Evolutionary conservation across 2,888 invertebrate genomes (phyloP).

Genomic region (Melikaiella ostensackeni): DNA sequence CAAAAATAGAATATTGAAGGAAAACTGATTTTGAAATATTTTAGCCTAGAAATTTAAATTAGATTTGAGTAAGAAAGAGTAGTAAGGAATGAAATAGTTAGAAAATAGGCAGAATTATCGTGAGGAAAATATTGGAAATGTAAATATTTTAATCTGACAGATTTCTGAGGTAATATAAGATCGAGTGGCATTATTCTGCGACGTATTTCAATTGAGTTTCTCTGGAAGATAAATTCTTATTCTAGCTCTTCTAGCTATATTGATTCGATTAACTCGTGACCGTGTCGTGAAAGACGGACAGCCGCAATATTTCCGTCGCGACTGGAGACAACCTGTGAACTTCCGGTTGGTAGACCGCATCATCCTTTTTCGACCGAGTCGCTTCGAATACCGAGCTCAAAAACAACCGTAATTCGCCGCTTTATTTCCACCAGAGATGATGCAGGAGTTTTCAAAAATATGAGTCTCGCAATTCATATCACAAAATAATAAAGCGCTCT

Average conservation of each 20-base stretch:
- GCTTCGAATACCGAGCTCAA: not conserved
- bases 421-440: constrained; percentile 20
- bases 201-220: constrained; percentile 24
- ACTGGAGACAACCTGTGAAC: constrained; percentile 30
- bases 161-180: not conserved
- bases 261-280: constrained; percentile 32
- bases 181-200: constrained; percentile 13
- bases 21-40: not conserved
- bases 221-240: constrained; percentile 25
- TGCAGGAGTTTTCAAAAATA: constrained; percentile 18
- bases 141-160: constrained; percentile 31
- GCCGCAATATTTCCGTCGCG: constrained; percentile 20
- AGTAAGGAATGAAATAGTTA: not conserved
- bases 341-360: constrained; percentile 26
- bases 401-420: constrained; percentile 29
- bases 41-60: not conserved
- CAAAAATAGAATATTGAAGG: not conserved
- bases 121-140: constrained; percentile 30
- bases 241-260: constrained; percentile 8
- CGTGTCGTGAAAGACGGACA: constrained; percentile 30
- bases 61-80: not conserved
- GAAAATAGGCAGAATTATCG: not conserved
- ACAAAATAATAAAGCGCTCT: not conserved
- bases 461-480: not conserved
- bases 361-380: not conserved